These are phyloP conservation scores for Trichonephila clavata DNA, from an alignment of 1,140 invertebrate species.

Conservation along the genomic window DNA sequence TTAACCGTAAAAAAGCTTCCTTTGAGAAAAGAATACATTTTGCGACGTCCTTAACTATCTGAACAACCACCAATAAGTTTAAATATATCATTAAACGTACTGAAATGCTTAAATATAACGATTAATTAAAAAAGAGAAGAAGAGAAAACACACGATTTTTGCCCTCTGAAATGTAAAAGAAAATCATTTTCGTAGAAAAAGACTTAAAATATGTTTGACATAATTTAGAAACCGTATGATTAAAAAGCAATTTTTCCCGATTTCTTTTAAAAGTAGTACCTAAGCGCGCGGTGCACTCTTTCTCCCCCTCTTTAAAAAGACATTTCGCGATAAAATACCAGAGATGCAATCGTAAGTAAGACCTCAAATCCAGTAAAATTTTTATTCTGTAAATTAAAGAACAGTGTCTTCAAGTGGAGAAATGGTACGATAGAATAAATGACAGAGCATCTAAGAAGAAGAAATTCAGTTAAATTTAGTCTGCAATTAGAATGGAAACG, in stretches of 20 bases:
- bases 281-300: neutral
- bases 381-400: constrained; percentile 43
- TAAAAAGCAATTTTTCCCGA: constrained; percentile 39
- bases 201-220: constrained; percentile 32
- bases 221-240: constrained; percentile 37
- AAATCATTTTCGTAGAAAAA: constrained; percentile 5
- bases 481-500: constrained; percentile 70
- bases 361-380: constrained; percentile 40
- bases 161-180: neutral
- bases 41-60: no score
- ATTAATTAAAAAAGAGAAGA: constrained; percentile 9
- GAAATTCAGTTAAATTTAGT: constrained; percentile 60
- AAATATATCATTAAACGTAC: neutral
- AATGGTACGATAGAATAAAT: constrained; percentile 40
- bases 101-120: neutral
- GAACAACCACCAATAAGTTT: neutral
- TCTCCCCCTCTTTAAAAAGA: constrained; percentile 38
- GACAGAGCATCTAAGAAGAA: constrained; percentile 18
- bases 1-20: no score
- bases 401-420: constrained; percentile 32
- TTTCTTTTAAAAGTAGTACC: neutral
- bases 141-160: neutral
- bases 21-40: no score
- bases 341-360: neutral
- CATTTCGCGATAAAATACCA: constrained; percentile 34